Conservation (phyloP, 2,888 invertebrate genomes). For the Acanthosoma haemorrhoidale region DNA sequence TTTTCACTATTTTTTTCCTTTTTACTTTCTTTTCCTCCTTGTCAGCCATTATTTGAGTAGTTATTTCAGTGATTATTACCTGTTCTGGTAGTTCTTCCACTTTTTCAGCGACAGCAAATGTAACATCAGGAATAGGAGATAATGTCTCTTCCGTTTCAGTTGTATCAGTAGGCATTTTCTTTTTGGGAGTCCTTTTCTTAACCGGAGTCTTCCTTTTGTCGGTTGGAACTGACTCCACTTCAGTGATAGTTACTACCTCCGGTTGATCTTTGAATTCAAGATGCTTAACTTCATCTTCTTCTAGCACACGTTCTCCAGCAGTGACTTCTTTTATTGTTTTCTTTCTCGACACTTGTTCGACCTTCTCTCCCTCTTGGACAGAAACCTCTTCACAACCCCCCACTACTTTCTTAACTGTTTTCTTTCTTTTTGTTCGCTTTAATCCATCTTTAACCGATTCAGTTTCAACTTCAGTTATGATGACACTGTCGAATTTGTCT, state of each 20-base stretch:
- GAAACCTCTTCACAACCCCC: slow-evolving; percentile 33
- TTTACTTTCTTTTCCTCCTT: slow-evolving; percentile 49
- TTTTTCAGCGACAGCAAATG: slow-evolving; percentile 3
- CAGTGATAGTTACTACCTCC: slow-evolving; percentile 11
- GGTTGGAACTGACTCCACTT: neutral
- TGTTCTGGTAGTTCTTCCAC: slow-evolving; percentile 50
- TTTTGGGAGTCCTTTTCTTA: slow-evolving; percentile 41
- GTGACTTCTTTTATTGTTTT: slow-evolving; percentile 37
- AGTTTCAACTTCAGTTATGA: slow-evolving; percentile 44
- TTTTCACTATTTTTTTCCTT: slow-evolving; percentile 45
- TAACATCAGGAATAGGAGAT: slow-evolving; percentile 27
- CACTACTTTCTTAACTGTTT: slow-evolving; percentile 36
- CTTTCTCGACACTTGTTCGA: slow-evolving; percentile 41
- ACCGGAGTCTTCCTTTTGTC: no score
- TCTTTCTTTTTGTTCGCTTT: slow-evolving; percentile 34
- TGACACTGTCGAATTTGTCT: slow-evolving; percentile 47
- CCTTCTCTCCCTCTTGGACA: slow-evolving; percentile 35
- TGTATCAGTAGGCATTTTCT: neutral
- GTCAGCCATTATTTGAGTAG: slow-evolving; percentile 42
- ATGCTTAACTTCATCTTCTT: neutral
- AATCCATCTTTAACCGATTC: slow-evolving; percentile 35
- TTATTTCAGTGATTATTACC: slow-evolving; percentile 43
- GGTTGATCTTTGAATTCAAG: neutral
- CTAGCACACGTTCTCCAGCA: no score
- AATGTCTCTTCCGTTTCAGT: slow-evolving; percentile 11